These are phyloP conservation scores for Pogonomyrmex californicus DNA, from an alignment of 1,140 invertebrate species.

Conservation along the genomic window DNA sequence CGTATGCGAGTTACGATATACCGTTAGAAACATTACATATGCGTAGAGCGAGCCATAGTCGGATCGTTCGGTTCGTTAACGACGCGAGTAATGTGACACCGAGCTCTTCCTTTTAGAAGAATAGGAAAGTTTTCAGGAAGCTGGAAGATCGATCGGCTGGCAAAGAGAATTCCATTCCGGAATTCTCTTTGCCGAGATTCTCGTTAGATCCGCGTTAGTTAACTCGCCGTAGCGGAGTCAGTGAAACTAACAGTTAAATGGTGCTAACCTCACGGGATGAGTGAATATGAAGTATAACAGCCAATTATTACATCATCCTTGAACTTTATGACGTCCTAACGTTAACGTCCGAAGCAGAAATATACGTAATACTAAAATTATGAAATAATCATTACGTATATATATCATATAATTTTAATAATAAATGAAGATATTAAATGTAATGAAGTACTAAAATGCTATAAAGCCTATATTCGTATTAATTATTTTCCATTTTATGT, in stretches of 20 bases:
- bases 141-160: conserved; percentile 27
- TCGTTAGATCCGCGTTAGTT: conserved; percentile 56
- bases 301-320: background rate
- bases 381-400: background rate
- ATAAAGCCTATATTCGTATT: background rate
- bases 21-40: conserved; percentile 73
- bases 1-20: conserved; percentile 53
- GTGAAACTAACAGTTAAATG: conserved; percentile 26
- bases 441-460: background rate
- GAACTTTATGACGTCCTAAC: background rate
- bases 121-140: conserved; percentile 47
- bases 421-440: conserved; percentile 7
- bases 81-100: conserved; percentile 67
- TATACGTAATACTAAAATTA: background rate
- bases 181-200: background rate
- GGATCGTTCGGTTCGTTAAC: conserved; percentile 72
- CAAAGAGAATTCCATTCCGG: background rate
- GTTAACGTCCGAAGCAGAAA: background rate
- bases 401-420: background rate
- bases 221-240: conserved; percentile 12
- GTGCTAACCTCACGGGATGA: background rate
- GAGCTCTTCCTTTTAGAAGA: conserved; percentile 60
- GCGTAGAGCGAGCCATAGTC: conserved; percentile 55
- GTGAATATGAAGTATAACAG: background rate
- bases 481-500: background rate